A percentile compares a stretch with the other conserved stretches of the same genome.
Evolutionary conservation across 2,113 vertebrate species (phyloP).

Genomic region (Osmerus eperlanus): DNA sequence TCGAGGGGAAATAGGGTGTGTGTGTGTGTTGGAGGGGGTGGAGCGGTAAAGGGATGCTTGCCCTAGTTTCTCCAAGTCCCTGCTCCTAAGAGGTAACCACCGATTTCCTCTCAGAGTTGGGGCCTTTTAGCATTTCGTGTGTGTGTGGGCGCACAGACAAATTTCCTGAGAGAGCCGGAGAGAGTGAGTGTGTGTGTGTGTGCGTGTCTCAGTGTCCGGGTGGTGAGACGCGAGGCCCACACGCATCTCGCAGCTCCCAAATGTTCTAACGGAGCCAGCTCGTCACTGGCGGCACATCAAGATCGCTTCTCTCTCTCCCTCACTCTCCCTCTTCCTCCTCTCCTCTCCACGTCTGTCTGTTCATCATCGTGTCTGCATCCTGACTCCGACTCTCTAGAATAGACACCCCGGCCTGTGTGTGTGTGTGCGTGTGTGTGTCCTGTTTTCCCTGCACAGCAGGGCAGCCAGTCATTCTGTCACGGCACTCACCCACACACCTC

Average conservation of each 20-base stretch:
- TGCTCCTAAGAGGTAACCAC: background rate
- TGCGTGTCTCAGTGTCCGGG: background rate
- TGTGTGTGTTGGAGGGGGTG: background rate
- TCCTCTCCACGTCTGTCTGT: background rate
- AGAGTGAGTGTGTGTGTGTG: background rate
- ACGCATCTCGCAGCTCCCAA: constrained; percentile 19
- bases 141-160: background rate
- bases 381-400: constrained; percentile 55
- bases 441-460: constrained; percentile 54
- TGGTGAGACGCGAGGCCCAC: background rate
- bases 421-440: constrained; percentile 28
- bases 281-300: constrained; percentile 60
- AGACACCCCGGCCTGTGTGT: constrained; percentile 57
- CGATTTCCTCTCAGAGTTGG: background rate
- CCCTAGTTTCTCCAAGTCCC: background rate
- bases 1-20: background rate
- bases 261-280: constrained; percentile 23
- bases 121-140: background rate
- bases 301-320: constrained; percentile 41
- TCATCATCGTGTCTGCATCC: constrained; percentile 42
- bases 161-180: background rate
- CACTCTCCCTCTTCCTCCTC: constrained; percentile 10
- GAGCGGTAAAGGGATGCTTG: background rate
- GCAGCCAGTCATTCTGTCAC: constrained; percentile 59
- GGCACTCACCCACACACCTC: constrained; percentile 47